Percentiles rank a stretch among this genome's conserved stretches.
These are phyloP conservation scores for Abrostola tripartita DNA, from an alignment of 2,888 invertebrate genomes.

Conservation along the genomic window DNA sequence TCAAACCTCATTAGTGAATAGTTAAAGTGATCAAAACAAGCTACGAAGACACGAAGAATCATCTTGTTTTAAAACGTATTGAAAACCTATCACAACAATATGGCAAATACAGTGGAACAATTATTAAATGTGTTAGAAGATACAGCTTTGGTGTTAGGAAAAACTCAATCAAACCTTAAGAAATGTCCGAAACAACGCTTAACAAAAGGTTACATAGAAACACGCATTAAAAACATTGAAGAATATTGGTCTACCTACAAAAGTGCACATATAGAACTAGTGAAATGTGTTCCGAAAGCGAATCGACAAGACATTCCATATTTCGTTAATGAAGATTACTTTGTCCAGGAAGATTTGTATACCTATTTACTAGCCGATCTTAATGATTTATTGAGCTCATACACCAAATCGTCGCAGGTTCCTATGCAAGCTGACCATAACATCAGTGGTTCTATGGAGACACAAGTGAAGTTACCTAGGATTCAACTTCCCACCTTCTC, in stretches of 20 bases:
- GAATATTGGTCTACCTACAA: conserved; percentile 22
- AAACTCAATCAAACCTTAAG: conserved; percentile 21
- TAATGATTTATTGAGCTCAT: no score
- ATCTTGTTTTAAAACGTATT: no score
- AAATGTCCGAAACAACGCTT: conserved; percentile 17
- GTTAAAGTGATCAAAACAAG: no score
- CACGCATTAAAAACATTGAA: conserved; percentile 12
- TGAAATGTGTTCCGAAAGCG: conserved; percentile 9
- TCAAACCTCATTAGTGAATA: no score
- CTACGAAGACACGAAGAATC: no score
- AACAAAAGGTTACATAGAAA: conserved; percentile 15
- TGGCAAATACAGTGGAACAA: no score
- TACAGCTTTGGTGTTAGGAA: conserved; percentile 3
- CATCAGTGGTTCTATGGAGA: no score
- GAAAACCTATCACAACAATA: no score
- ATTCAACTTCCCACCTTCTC: conserved; percentile 18
- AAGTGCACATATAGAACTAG: conserved; percentile 7
- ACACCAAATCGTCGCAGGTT: no score
- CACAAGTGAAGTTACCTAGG: conserved; percentile 9
- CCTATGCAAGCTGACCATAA: no score
- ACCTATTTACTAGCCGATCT: conserved; percentile 16
- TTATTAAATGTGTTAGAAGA: no score
- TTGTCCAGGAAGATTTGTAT: conserved; percentile 13
- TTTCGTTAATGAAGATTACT: conserved; percentile 27
- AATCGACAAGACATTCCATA: conserved; percentile 4